Evolutionary conservation across 2,888 invertebrate species (phyloP), one percentile per base, ranked within the genome.

Genomic region (Xylota segnis): DNA sequence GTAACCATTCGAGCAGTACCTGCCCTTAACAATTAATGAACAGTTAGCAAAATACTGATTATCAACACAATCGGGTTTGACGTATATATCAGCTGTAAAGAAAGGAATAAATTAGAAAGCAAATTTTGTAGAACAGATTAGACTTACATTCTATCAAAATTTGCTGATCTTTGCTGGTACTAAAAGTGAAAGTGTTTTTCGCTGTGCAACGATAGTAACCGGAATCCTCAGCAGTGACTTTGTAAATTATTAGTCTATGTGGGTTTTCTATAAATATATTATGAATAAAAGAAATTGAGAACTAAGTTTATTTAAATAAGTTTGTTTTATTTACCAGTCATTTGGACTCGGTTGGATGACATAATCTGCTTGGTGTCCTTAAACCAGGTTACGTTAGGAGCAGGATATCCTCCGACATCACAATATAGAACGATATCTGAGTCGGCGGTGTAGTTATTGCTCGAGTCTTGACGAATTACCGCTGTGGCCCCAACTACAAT

Each of bases 21-120:
- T 94, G 76, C 96, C 97, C 90, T 94, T 93, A 3, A 98, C 97
- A 89, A 98, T 98, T 74, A 98, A 94, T 52, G 94, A 93, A 92
- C 98, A 99, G 91, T 98, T 97, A 68, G 98, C 98, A 91, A 97
- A 97, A 94, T 95, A 96, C 50, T 95, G 95, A 90, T 96, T 97
- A 93, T 98, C 98, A 61, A 95, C 95, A 91, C 98, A 98, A 89
- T 95, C 95, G 10, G 96, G 95, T 89, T 96, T 95, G 63, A 98
- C 94, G 90, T 94, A 94, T 65, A 95, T 90, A 76, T 89, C 88
- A 88, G 91, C 91, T 91, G 72, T 0, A 90, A 88, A 77, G 23
- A 71, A 61, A 6, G 6, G 0, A n/a, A 32, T 54, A 14, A 34
- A 16, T 34, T 5, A 72, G 6, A 43, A 59, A 75, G 14, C 10